Base-by-base conservation (phyloP, 2,888 invertebrate species). In the Tribolium freemani region DNA sequence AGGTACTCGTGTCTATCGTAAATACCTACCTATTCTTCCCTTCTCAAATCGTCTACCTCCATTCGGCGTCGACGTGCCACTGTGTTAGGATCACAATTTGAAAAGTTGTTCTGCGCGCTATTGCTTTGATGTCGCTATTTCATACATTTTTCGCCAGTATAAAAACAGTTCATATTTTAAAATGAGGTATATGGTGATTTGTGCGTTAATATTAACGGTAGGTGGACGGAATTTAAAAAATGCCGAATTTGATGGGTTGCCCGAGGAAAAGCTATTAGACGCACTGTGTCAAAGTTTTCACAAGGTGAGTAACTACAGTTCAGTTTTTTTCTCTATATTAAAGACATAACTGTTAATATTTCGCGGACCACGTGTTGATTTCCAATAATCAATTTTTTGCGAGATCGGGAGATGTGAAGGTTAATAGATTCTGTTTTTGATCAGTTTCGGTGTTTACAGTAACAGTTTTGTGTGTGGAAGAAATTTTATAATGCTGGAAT, bases 251-350 rank as follows among this genome's bases (percentile, higher is more conserved):
- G 53, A 64, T 45, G 54, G 53, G 4, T 38, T 64, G 54, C 64
- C 64, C 26, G 44, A 38, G 64, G 64, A 64, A 64, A 64, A 53
- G 26, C 44, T 64, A 8, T 54, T 21, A 38, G 54, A 53, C 21
- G 64, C 64, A 26, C 21, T 64, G 38, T 64, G 64, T 10, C 44
- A 21, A 53, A 64, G 64, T 64, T 64, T 64, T 45, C 45, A 45
- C 45, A 64, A 64, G 64, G 64, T 64, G 16, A 64, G 64, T 61
- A 10, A 20, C 20, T 48, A 48, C 5, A 10, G 8, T 16, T 26
- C 5, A 26, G 3, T 26, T 5, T 26, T 26, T 26, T 26, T 26
- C 8, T 48, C 13, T 48, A 10, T 5, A 48, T 48, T 5, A 11
- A 16, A 48, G 48, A 16, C 5, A 8, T n/a, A 16, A n/a, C 21